Conservation (phyloP, 2,888 invertebrate species). For the Leptinotarsa haldemani region DNA sequence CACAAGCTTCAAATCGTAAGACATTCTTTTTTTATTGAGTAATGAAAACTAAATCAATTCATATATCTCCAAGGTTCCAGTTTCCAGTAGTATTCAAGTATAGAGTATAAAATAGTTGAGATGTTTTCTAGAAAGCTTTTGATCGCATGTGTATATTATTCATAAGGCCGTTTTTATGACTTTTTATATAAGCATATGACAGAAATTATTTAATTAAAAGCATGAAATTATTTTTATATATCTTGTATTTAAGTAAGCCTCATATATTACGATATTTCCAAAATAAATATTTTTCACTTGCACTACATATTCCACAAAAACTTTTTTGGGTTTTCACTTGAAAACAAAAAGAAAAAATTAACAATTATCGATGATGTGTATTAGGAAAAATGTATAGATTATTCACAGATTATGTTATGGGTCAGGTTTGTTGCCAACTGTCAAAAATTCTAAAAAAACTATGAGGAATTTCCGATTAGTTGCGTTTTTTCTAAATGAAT, state of each 20-base stretch:
- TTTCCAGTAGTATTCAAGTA: conserved; percentile 43
- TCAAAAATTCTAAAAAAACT: no score
- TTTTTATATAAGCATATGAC: conserved; percentile 44
- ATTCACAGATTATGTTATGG: no score
- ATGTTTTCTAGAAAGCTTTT: conserved; percentile 54
- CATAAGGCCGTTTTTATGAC: conserved; percentile 47
- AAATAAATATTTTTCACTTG: neutral
- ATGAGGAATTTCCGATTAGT: no score
- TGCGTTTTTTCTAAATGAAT: no score
- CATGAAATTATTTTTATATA: conserved; percentile 44
- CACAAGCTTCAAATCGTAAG: conserved; percentile 80
- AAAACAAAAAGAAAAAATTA: no score
- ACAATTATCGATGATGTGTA: no score
- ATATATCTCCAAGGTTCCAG: conserved; percentile 26
- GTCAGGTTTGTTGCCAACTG: no score
- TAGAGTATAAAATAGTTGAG: conserved; percentile 43
- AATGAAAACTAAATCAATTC: conserved; percentile 26
- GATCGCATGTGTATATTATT: conserved; percentile 57
- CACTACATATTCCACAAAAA: no score
- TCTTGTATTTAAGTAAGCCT: conserved; percentile 48
- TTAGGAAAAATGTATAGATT: no score
- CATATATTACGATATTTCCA: conserved; percentile 40
- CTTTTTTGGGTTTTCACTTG: no score
- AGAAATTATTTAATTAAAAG: conserved; percentile 48
- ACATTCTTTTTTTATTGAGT: conserved; percentile 36